A percentile compares a stretch with the other conserved stretches of the same genome.
phyloP scores from a whole-genome alignment of 1,140 invertebrate genomes.

The Arion vulgaris region DNA sequence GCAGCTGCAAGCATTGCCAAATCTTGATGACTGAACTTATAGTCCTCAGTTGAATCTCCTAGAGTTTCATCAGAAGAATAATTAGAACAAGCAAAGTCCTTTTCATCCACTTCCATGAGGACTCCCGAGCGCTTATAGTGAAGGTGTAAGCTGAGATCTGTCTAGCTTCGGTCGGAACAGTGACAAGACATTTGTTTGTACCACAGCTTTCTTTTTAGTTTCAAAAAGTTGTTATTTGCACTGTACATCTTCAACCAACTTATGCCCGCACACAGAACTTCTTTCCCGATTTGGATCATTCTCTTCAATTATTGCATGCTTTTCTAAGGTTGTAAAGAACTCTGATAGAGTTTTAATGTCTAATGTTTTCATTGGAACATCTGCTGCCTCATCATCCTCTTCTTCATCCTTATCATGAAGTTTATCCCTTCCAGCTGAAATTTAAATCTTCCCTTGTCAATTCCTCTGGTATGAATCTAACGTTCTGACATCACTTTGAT shows the following conservation, averaged over 20 bases:
- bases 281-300: conserved; percentile 21
- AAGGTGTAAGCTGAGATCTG: neutral
- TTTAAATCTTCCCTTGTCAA: conserved; percentile 17
- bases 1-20: neutral
- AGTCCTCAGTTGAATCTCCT: neutral
- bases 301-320: neutral
- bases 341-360: conserved; percentile 4
- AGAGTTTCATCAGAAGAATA: neutral
- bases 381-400: neutral
- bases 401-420: neutral
- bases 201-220: neutral
- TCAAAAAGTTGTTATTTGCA: conserved; percentile 12
- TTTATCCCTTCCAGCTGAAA: neutral
- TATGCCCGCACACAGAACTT: neutral
- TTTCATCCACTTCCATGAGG: neutral
- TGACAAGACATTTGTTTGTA: conserved; percentile 6
- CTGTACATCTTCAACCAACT: neutral
- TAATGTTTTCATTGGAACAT: conserved; percentile 14
- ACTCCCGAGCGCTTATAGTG: neutral
- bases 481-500: conserved; percentile 23
- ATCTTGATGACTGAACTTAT: neutral
- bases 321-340: conserved; percentile 2
- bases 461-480: conserved; percentile 21
- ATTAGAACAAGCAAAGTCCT: neutral
- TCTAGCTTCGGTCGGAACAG: neutral